Conservation (phyloP, 2,888 invertebrate species). For the Epistrophella euchroma region DNA sequence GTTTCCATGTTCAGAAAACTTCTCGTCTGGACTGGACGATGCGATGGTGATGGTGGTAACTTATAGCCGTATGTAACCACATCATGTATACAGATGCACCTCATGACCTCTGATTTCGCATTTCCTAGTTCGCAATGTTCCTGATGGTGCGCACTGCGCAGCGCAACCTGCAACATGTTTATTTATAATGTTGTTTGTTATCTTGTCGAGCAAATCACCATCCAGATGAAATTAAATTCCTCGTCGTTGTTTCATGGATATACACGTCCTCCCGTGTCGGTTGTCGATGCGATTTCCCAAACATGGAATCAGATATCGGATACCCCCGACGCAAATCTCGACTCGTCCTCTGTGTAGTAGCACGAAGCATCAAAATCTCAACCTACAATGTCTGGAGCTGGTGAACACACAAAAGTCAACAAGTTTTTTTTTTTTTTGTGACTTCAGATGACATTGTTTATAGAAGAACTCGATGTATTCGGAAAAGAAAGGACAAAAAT, state of each 20-base stretch:
- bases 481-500: constrained; percentile 20
- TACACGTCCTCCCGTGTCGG: not conserved
- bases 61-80: constrained; percentile 10
- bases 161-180: constrained; percentile 62
- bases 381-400: constrained; percentile 54
- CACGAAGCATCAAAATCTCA: constrained; percentile 42
- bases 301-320: constrained; percentile 45
- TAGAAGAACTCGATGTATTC: constrained; percentile 26
- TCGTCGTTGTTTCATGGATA: constrained; percentile 47
- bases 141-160: not conserved
- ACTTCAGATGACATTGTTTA: constrained; percentile 68
- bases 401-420: constrained; percentile 65
- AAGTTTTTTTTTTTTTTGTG: constrained; percentile 7
- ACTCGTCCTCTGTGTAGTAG: constrained; percentile 31
- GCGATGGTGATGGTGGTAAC: not conserved
- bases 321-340: constrained; percentile 14
- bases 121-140: constrained; percentile 48
- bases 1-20: constrained; percentile 20
- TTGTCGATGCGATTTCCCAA: constrained; percentile 2
- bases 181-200: constrained; percentile 72
- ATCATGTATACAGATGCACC: constrained; percentile 23
- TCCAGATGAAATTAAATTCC: constrained; percentile 67
- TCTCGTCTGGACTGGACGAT: not conserved
- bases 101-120: constrained; percentile 51
- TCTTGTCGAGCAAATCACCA: constrained; percentile 73